phyloP scores from a whole-genome alignment of 53 echinoderm and acorn worm genomes.

The Antedon mediterranea region DNA sequence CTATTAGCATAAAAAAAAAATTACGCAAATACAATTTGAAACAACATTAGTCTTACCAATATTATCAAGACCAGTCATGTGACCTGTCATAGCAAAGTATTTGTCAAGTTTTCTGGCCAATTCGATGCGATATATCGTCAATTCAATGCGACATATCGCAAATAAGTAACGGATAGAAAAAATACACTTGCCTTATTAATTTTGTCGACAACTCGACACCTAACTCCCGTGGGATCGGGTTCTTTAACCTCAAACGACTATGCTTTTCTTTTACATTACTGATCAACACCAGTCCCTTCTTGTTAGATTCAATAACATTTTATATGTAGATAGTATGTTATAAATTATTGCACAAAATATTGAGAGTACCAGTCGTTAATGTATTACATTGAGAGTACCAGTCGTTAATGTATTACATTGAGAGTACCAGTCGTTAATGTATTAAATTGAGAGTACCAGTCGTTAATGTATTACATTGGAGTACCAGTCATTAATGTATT shows the following conservation, averaged over 20 bases:
- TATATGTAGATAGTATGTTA: not conserved
- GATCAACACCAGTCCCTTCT: not conserved
- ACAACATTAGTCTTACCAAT: not conserved
- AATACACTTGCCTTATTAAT: not conserved
- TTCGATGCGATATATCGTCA: not conserved
- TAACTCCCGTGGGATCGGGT: not conserved
- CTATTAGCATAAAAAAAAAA: too few relatives aligned
- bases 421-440: too few relatives aligned
- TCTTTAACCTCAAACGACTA: not conserved
- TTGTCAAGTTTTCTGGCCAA: not conserved
- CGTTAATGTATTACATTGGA: not conserved
- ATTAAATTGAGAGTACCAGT: too few relatives aligned
- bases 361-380: not conserved
- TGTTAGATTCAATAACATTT: not conserved
- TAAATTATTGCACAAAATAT: not conserved
- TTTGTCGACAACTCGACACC: not conserved
- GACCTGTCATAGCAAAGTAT: not conserved
- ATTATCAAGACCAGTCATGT: not conserved
- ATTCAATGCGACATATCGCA: not conserved
- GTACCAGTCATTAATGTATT: too few relatives aligned
- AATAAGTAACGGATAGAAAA: slow-evolving; percentile 1
- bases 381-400: too few relatives aligned
- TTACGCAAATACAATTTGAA: not conserved
- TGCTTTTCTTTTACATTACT: not conserved
- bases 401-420: not conserved